Evolutionary conservation across 2,888 invertebrate genomes (phyloP), one percentile per base, ranked within the genome.

Genomic region (Pyrrhosoma nymphula): DNA sequence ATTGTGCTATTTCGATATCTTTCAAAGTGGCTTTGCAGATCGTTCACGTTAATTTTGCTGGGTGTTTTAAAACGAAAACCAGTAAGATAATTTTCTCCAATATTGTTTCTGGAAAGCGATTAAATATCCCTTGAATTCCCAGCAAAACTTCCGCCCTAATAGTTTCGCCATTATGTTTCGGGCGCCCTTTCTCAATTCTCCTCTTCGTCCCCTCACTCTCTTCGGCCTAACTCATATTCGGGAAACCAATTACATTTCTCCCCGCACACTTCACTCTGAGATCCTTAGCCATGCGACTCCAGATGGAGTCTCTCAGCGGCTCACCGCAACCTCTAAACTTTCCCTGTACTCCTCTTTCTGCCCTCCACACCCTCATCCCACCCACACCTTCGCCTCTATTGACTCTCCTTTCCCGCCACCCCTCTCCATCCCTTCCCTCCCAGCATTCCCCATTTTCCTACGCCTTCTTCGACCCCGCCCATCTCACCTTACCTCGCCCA

Each of bases 291-390:
- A 6, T 6, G 35, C n/a, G 89, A 56, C 56, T 55, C 89, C 55
- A 89, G 89, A 89, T 89, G 89, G 89, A 89, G 89, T 56, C 89
- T 56, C 89, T 89, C n/a, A 10, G 89, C n/a, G 89, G 89, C 12
- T 89, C 18, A 89, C 89, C 89, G 56, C 89, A 89, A 55, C 89
- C 89, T 89, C 89, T 14, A 55, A 89, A 89, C 55, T 56, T 89
- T 56, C 82, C 82, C 35, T 69, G 26, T n/a, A n/a, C 69, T 26
- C 26, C n/a, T 69, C 69, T 1, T 8, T 69, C 69, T 3, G 23
- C n/a, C 16, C 69, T n/a, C 69, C 8, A 8, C 69, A 14, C 69
- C 2, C 6, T 69, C 69, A 0, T 3, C 75, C 4, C 30, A 12
- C 75, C 75, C 75, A n/a, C 75, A 1, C 8, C 69, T 16, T 26